A percentile compares a stretch with the other conserved stretches of the same genome.
Conservation (phyloP, 37 sponge, comb jelly and placozoan species). For the Halichondria panicea region DNA sequence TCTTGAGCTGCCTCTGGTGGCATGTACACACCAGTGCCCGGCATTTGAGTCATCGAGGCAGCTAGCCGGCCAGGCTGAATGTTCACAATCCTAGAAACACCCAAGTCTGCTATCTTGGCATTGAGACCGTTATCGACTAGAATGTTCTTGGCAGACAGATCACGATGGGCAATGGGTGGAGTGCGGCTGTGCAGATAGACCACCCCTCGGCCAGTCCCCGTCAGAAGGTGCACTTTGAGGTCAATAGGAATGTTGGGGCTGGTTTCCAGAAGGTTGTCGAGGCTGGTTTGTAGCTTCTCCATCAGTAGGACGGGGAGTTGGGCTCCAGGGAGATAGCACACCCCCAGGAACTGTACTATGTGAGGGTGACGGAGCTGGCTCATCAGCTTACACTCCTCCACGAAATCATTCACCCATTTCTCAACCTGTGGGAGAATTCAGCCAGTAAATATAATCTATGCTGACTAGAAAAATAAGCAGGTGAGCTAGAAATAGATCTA, state of each 20-base stretch:
- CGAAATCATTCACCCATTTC: background rate
- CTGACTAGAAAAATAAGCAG: no score
- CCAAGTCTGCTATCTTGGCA: constrained; percentile 36
- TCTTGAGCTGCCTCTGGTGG: background rate
- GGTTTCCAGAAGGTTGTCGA: background rate
- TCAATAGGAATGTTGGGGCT: background rate
- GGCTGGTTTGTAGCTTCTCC: background rate
- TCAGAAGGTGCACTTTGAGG: background rate
- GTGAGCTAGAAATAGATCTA: no score
- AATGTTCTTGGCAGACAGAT: constrained; percentile 30
- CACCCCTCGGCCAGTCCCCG: constrained; percentile 15
- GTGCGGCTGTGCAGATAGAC: constrained; percentile 20
- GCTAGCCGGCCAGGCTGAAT: background rate
- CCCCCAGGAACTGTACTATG: constrained; percentile 17
- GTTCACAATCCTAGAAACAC: constrained; percentile 3
- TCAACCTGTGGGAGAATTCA: no score
- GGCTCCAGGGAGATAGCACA: background rate
- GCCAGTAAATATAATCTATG: no score
- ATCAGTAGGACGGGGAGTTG: background rate
- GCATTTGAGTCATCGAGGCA: background rate
- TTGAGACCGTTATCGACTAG: constrained; percentile 3
- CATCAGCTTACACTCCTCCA: constrained; percentile 8
- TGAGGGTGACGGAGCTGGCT: constrained; percentile 18
- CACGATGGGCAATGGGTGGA: constrained; percentile 25
- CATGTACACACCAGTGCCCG: constrained; percentile 3